These are phyloP conservation scores for Ciona savignyi DNA, from an alignment of 23 tunicate genomes.

Conservation along the genomic window DNA sequence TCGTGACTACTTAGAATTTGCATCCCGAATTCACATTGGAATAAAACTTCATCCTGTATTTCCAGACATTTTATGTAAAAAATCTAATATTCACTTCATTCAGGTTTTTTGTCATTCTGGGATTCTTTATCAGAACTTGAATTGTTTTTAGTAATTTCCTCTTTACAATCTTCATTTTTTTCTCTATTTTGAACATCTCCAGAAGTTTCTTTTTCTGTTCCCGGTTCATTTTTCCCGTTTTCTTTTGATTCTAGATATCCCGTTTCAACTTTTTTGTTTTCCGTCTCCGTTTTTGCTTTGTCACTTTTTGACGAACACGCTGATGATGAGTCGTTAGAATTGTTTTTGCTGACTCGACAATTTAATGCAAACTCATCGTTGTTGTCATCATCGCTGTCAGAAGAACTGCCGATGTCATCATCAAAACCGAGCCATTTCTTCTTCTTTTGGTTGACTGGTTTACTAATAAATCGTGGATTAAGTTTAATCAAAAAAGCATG, in stretches of 20 bases:
- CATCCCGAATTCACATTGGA: too few relatives aligned
- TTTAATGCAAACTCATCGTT: background rate
- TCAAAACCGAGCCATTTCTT: background rate
- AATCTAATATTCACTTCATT: too few relatives aligned
- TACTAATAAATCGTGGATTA: too few relatives aligned
- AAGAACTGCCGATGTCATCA: background rate
- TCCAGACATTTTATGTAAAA: too few relatives aligned
- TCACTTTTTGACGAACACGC: background rate
- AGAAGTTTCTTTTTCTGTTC: background rate
- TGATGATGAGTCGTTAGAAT: background rate
- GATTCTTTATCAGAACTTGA: background rate
- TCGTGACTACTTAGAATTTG: too few relatives aligned
- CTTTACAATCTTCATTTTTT: background rate
- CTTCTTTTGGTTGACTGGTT: background rate
- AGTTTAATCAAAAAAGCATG: too few relatives aligned
- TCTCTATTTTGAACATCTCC: too few relatives aligned
- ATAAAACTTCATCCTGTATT: too few relatives aligned
- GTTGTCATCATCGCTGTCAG: slow-evolving; percentile 11
- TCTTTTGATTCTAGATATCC: background rate
- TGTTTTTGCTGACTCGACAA: background rate
- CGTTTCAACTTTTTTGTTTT: background rate
- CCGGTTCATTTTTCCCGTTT: background rate
- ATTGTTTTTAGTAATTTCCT: too few relatives aligned
- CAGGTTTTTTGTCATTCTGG: too few relatives aligned
- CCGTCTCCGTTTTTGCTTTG: background rate